Evolutionary conservation across 1,140 invertebrate genomes (phyloP), one percentile per base, ranked within the genome.

Genomic region (Bombus confusus): DNA sequence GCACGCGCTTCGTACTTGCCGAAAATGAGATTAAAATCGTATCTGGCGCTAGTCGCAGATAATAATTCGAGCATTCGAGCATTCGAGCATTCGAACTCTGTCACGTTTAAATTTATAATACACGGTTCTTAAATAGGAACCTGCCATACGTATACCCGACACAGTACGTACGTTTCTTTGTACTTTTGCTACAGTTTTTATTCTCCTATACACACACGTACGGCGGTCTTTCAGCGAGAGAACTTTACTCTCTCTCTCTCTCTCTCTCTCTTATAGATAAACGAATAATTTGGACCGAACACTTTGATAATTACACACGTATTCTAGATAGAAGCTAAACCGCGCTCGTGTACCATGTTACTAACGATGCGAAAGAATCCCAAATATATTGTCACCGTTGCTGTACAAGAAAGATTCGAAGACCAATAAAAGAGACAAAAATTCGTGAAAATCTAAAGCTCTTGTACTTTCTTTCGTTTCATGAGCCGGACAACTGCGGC

Each of bases 381-480:
- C 13, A 76, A n/a, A 62, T 76, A 77, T 80, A 77, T 78, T 83
- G 25, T 84, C 74, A 86, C 39, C 43, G 47, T 86, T 73, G 59
- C 85, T 88, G 68, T 84, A 88, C 72, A 57, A 85, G 57, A 37
- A 75, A 31, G 34, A 18, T 81, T 82, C 39, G 18, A 72, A 72
- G 62, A 80, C 77, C 68, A 88, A 84, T 86, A 81, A 86, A 90
- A 66, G 52, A 28, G 9, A 34, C 28, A n/a, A 59, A 47, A 75
- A 52, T 47, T 39, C 34, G 37, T 37, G n/a, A 73, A 69, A 77
- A 34, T 73, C 43, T 10, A 15, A 34, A n/a, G 41, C n/a, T 34
- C 15, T 25, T 3, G 28, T 77, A 71, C 39, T 64, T n/a, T 15
- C 25, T 31, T 59, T 34, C 12, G 72, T 25, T 82, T n/a, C 6